Evolutionary conservation across 2,888 invertebrate species (phyloP).

Genomic region (Cosmorhoe ocellata): DNA sequence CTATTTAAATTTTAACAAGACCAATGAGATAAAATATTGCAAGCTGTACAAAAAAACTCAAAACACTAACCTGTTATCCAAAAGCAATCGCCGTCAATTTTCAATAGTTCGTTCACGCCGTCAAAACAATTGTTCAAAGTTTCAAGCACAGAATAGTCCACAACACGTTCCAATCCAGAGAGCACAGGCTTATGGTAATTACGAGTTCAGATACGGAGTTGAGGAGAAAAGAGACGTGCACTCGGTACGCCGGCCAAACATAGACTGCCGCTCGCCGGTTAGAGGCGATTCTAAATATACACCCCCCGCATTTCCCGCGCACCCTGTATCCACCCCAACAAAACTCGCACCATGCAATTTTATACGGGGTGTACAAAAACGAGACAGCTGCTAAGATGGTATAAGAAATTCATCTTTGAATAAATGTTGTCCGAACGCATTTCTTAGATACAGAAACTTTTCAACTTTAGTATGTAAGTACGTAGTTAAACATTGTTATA

Average conservation of each 20-base stretch:
- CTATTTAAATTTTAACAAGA: background rate
- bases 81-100: slow-evolving; percentile 42
- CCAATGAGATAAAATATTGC: background rate
- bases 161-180: slow-evolving; percentile 37
- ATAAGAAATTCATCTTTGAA: background rate
- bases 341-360: slow-evolving; percentile 41
- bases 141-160: slow-evolving; percentile 41
- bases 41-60: background rate
- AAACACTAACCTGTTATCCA: slow-evolving; percentile 60
- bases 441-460: background rate
- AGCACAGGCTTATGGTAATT: slow-evolving; percentile 64
- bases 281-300: slow-evolving; percentile 77
- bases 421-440: background rate
- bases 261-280: slow-evolving; percentile 65
- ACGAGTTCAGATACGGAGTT: slow-evolving; percentile 57
- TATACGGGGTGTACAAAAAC: slow-evolving; percentile 26
- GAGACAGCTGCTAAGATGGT: slow-evolving; percentile 16
- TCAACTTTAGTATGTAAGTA: background rate
- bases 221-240: slow-evolving; percentile 55
- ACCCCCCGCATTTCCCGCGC: slow-evolving; percentile 74
- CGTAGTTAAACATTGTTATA: too few relatives aligned
- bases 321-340: slow-evolving; percentile 24
- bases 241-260: slow-evolving; percentile 59
- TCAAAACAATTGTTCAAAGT: slow-evolving; percentile 24
- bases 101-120: slow-evolving; percentile 55